Conservation (phyloP, 30 jellyfish, hydroid and myxozoan species). For the Turritopsis rubra region DNA sequence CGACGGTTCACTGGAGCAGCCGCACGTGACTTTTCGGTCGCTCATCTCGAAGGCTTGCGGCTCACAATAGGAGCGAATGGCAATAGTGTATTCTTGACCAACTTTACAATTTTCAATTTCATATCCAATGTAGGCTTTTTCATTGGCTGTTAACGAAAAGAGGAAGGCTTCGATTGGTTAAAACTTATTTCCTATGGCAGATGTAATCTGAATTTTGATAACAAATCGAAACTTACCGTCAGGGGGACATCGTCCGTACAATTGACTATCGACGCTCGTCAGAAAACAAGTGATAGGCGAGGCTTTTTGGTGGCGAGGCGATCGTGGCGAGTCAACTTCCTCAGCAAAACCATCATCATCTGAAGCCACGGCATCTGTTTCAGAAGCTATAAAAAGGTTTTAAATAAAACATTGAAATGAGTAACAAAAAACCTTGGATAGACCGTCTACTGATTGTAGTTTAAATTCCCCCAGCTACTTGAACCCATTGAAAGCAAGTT, state of each 20-base stretch:
- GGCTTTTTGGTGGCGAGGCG: not conserved
- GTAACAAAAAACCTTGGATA: too few relatives aligned
- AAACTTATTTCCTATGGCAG: not conserved
- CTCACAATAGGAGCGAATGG: constrained; percentile 29
- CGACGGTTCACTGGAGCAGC: constrained; percentile 38
- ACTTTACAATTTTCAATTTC: constrained; percentile 36
- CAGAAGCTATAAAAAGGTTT: not conserved
- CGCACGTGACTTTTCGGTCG: constrained; percentile 41
- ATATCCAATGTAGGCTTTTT: constrained; percentile 32
- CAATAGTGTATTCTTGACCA: constrained; percentile 41
- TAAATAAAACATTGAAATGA: not conserved
- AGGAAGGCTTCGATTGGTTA: not conserved
- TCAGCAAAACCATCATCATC: constrained; percentile 4
- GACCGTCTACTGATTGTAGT: too few relatives aligned
- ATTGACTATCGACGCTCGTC: constrained; percentile 21
- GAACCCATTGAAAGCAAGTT: too few relatives aligned
- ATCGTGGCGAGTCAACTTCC: constrained; percentile 9
- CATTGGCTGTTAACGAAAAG: constrained; percentile 20
- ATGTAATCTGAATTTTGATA: too few relatives aligned
- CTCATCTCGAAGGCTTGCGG: constrained; percentile 13
- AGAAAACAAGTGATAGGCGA: constrained; percentile 23
- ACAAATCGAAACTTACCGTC: constrained; percentile 9
- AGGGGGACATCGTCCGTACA: constrained; percentile 28
- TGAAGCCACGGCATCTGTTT: not conserved
- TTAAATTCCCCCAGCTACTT: too few relatives aligned